Evolutionary conservation across 2,113 vertebrate species (phyloP).

Genomic region (Oreochromis spilurus): DNA sequence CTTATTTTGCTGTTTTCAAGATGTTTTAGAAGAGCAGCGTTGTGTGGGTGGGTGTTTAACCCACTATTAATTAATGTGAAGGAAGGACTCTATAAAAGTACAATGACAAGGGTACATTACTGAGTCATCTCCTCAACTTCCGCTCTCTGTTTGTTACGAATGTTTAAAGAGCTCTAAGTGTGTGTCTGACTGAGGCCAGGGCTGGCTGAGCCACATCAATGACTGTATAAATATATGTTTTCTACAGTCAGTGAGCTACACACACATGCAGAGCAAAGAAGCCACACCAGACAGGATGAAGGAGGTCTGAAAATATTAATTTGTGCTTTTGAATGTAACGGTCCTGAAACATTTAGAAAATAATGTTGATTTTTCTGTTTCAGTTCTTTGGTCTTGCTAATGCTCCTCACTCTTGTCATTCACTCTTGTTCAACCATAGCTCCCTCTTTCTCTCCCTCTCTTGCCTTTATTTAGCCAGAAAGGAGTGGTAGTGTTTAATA

Average conservation of each 20-base stretch:
- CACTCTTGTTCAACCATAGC: not conserved
- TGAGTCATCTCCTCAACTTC: not conserved
- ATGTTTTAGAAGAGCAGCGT: not conserved
- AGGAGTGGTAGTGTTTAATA: not conserved
- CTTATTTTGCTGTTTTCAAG: not conserved
- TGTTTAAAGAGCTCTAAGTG: not conserved
- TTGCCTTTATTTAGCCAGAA: not conserved
- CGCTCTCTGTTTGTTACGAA: not conserved
- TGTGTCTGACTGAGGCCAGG: not conserved
- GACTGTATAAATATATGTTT: not conserved
- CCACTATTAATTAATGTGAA: not conserved
- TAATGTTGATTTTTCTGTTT: not conserved
- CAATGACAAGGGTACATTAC: not conserved
- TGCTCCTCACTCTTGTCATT: not conserved
- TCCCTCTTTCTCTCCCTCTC: not conserved
- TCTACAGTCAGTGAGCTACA: not conserved
- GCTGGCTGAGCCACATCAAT: not conserved
- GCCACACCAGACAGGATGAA: not conserved
- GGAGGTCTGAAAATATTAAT: not conserved
- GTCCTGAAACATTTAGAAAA: not conserved
- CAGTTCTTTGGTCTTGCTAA: not conserved
- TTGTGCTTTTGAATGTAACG: not conserved
- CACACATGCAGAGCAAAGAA: not conserved
- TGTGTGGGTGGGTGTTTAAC: not conserved
- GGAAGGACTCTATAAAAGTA: not conserved